Conservation (phyloP, 2,797 vertebrate species). For the Myotis vivesi region DNA sequence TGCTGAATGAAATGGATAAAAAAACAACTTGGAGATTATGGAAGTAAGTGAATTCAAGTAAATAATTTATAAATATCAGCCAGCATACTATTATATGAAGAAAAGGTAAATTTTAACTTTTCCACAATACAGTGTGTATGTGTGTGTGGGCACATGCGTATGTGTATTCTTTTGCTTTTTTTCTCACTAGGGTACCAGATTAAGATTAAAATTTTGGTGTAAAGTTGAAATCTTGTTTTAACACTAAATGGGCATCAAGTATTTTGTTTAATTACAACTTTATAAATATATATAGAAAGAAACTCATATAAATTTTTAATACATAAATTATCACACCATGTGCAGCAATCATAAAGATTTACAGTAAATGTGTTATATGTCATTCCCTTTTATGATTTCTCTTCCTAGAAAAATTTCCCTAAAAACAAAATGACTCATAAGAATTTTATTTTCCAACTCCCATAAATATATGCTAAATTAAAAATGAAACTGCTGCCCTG, state of each 20-base stretch:
- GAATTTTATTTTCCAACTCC: neutral
- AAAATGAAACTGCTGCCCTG: too few relatives aligned
- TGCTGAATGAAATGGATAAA: neutral
- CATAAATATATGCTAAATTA: neutral
- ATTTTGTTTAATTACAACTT: neutral
- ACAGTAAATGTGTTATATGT: neutral
- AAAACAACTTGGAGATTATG: neutral
- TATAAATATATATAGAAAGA: neutral
- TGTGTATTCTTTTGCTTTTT: neutral
- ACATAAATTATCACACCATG: neutral
- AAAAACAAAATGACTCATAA: neutral
- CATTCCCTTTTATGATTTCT: slow-evolving; percentile 18
- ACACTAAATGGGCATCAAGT: neutral
- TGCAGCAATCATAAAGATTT: neutral
- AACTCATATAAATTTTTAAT: neutral
- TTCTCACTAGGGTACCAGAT: neutral
- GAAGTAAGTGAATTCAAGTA: neutral
- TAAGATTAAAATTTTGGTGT: neutral
- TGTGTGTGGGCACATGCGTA: accelerated
- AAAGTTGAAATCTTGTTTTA: neutral
- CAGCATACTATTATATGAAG: neutral
- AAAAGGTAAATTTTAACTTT: neutral
- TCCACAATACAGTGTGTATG: neutral
- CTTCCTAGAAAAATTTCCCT: neutral
- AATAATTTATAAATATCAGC: neutral